A percentile compares a stretch with the other conserved stretches of the same genome.
phyloP scores from a whole-genome alignment of 2,888 invertebrate genomes.

The Ypsolopha scabrella region DNA sequence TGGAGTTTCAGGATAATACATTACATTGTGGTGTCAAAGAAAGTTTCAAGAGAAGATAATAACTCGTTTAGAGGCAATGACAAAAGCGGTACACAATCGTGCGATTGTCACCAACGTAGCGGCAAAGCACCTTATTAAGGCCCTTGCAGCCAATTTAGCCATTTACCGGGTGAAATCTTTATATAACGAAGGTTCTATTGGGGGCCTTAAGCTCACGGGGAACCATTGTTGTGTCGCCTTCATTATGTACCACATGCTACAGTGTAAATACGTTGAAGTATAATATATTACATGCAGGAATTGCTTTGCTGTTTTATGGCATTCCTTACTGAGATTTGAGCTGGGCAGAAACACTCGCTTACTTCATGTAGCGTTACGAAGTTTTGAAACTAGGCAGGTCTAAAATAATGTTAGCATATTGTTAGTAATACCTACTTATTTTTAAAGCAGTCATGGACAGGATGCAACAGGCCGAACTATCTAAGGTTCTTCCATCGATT shows the following conservation, averaged over 20 bases:
- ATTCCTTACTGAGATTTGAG: constrained; percentile 1
- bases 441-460: not conserved
- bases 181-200: constrained; percentile 22
- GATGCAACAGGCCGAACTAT: not conserved
- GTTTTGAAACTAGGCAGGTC: not conserved
- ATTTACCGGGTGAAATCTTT: constrained; percentile 49
- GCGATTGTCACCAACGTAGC: constrained; percentile 29
- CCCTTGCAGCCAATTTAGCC: constrained; percentile 45
- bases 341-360: not conserved
- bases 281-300: constrained; percentile 18
- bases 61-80: constrained; percentile 5
- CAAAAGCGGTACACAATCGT: constrained; percentile 16
- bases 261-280: constrained; percentile 46
- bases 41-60: constrained; percentile 2
- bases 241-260: constrained; percentile 29
- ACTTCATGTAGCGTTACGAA: not conserved
- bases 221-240: constrained; percentile 55
- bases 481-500: constrained; percentile 10
- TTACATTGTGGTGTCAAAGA: constrained; percentile 2
- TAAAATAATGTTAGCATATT: not conserved
- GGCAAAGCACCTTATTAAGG: constrained; percentile 31
- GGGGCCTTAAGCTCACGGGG: constrained; percentile 28
- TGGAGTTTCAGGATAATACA: not conserved
- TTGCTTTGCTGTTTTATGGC: constrained; percentile 34
- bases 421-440: not conserved